phyloP scores from a whole-genome alignment of 2,888 invertebrate species.

The Pilophorus perplexus region DNA sequence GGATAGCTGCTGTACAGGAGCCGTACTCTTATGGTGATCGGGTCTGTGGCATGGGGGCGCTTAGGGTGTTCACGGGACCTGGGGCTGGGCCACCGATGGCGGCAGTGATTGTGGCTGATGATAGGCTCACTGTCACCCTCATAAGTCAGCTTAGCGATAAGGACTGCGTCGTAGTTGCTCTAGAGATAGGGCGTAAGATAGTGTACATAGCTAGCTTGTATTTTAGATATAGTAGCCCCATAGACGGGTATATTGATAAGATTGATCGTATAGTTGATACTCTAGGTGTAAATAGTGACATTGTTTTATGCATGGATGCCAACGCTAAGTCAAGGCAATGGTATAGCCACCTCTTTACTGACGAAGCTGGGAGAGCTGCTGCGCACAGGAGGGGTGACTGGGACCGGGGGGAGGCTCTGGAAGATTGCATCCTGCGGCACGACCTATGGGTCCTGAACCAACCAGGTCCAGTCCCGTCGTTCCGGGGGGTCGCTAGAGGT shows the following conservation, averaged over 20 bases:
- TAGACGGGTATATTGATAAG: not conserved
- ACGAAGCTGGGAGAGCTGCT: no score
- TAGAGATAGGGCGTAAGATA: not conserved
- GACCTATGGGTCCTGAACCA: no score
- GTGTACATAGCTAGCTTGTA: not conserved
- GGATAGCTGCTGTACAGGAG: no score
- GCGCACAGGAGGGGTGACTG: not conserved
- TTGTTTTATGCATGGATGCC: not conserved
- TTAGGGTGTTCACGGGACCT: not conserved
- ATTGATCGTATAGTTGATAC: not conserved
- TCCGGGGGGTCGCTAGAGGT: not conserved
- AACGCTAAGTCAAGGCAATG: not conserved
- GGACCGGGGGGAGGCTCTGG: not conserved
- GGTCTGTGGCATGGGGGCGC: not conserved
- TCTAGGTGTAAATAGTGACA: not conserved
- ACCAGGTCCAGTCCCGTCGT: not conserved
- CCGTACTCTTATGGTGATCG: no score
- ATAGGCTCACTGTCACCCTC: not conserved
- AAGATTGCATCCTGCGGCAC: not conserved
- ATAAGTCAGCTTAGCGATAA: not conserved
- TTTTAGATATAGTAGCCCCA: not conserved
- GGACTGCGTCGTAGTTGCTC: not conserved
- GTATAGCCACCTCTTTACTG: not conserved
- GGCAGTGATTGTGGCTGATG: not conserved
- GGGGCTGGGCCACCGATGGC: not conserved